Conservation (phyloP, 2,888 invertebrate species). For the Arenicola marina region DNA sequence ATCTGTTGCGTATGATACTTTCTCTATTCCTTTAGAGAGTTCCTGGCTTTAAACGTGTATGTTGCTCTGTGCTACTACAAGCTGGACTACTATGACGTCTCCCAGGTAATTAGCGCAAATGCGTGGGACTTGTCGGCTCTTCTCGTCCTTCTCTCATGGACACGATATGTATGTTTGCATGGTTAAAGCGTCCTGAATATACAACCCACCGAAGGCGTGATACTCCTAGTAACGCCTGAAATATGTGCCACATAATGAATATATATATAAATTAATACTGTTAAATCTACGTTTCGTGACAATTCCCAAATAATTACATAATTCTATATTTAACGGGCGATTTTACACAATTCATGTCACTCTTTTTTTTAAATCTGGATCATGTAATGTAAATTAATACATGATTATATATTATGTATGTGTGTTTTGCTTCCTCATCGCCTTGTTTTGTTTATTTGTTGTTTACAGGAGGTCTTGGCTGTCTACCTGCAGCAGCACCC, state of each 20-base stretch:
- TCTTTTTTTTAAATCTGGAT: background rate
- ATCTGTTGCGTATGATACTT: too few relatives aligned
- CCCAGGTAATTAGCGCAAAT: conserved; percentile 68
- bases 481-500: conserved; percentile 89
- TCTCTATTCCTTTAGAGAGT: conserved; percentile 72
- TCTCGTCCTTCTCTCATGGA: background rate
- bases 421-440: background rate
- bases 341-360: background rate
- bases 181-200: too few relatives aligned
- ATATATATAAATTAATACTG: too few relatives aligned
- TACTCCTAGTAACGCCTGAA: too few relatives aligned
- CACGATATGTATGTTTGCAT: background rate
- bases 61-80: conserved; percentile 98
- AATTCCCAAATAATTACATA: background rate
- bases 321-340: background rate
- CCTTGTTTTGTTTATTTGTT: background rate
- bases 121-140: background rate
- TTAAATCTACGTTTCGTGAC: background rate
- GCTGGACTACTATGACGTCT: conserved; percentile 96
- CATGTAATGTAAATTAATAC: background rate
- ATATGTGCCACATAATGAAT: too few relatives aligned
- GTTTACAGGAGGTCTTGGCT: conserved; percentile 78
- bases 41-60: conserved; percentile 93
- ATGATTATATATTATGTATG: background rate
- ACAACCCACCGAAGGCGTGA: too few relatives aligned